A percentile compares a stretch with the other conserved stretches of the same genome.
Conservation (phyloP, 2,888 invertebrate species). For the Sinopyrophorus schimmeli region DNA sequence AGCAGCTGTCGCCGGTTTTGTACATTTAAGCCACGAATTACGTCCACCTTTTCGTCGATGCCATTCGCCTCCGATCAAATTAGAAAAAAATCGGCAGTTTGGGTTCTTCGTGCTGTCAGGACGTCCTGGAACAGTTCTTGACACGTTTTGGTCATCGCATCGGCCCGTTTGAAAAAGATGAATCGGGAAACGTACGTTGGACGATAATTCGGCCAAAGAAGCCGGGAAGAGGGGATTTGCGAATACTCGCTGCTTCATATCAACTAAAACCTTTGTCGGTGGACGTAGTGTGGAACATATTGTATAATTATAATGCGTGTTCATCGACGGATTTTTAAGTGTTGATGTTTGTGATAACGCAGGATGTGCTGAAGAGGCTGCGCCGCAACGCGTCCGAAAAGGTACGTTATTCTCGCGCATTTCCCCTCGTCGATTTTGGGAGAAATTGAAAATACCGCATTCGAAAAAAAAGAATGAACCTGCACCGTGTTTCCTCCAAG, state of each 20-base stretch:
- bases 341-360: constrained; percentile 8
- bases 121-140: too few species aligned
- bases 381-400: not conserved
- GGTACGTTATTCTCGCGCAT: not conserved
- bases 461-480: too few species aligned
- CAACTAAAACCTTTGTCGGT: constrained; percentile 18
- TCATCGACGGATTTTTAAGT: not conserved
- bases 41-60: constrained; percentile 8
- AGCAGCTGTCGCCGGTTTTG: constrained; percentile 24
- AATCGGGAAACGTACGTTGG: constrained; percentile 8
- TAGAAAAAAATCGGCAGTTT: too few species aligned
- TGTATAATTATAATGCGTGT: constrained; percentile 12
- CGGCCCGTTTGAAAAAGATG: too few species aligned
- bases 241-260: constrained; percentile 23
- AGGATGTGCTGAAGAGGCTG: constrained; percentile 4
- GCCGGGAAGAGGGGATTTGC: constrained; percentile 19
- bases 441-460: constrained; percentile 5
- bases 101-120: too few species aligned
- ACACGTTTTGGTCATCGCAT: too few species aligned
- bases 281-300: constrained; percentile 14
- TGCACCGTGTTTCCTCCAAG: too few species aligned
- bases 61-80: too few species aligned
- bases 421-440: not conserved
- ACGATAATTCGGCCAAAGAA: too few species aligned
- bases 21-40: constrained; percentile 13